Percentiles rank a stretch among this genome's conserved stretches.
Evolutionary conservation across 2,888 invertebrate species (phyloP).

Genomic region (Apodemia duryi): DNA sequence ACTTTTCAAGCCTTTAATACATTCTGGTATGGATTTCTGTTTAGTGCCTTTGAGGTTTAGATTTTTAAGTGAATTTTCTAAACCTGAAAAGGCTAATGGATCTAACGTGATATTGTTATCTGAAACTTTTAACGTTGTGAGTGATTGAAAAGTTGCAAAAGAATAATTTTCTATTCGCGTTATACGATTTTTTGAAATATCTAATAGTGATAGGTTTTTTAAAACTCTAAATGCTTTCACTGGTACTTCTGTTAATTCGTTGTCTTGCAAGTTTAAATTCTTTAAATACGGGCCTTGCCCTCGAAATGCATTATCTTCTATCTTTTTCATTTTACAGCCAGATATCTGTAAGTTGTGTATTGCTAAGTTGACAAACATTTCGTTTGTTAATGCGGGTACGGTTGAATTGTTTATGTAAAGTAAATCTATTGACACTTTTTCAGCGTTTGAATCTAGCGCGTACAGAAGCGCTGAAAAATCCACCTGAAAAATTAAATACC

Average conservation of each 20-base stretch:
- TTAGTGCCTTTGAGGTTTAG: conserved; percentile 92
- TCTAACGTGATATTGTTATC: conserved; percentile 91
- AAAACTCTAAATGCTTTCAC: conserved; percentile 84
- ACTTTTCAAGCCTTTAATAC: conserved; percentile 86
- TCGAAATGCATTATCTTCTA: conserved; percentile 87
- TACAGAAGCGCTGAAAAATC: conserved; percentile 87
- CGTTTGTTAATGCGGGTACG: conserved; percentile 82
- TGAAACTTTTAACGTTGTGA: conserved; percentile 90
- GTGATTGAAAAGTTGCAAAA: conserved; percentile 84
- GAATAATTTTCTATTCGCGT: conserved; percentile 85
- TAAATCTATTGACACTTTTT: conserved; percentile 85
- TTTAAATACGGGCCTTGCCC: conserved; percentile 90
- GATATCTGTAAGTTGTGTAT: conserved; percentile 92
- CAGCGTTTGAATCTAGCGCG: conserved; percentile 85
- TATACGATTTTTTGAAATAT: conserved; percentile 91
- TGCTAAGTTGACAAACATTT: conserved; percentile 83
- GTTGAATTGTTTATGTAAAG: conserved; percentile 94
- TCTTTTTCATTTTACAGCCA: conserved; percentile 85
- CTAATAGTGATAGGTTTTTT: conserved; percentile 86
- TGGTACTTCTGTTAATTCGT: conserved; percentile 88
- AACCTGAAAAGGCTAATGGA: conserved; percentile 84
- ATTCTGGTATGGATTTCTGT: conserved; percentile 88
- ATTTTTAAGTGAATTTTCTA: conserved; percentile 91
- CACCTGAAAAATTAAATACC: conserved; percentile 70
- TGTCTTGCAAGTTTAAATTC: conserved; percentile 92